A percentile compares a stretch with the other conserved stretches of the same genome.
These are phyloP conservation scores for Diplazon laetatorius DNA, from an alignment of 2,888 invertebrate genomes.

Conservation along the genomic window DNA sequence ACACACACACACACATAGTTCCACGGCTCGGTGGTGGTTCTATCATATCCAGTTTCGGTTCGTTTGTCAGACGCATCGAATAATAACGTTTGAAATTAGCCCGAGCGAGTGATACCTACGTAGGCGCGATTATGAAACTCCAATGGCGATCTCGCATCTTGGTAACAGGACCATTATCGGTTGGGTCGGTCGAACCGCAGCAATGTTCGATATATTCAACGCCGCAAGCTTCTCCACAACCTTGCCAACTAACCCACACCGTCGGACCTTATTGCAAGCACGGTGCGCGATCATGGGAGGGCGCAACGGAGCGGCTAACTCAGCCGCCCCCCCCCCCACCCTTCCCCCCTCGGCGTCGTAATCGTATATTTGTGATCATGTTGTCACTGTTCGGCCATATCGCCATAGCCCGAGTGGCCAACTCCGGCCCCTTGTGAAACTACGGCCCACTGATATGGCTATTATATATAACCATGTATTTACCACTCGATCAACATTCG, in stretches of 20 bases:
- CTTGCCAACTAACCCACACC: conserved; percentile 4
- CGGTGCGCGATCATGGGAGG: not conserved
- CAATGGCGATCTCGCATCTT: conserved; percentile 41
- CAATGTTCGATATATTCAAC: conserved; percentile 46
- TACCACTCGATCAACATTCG: not conserved
- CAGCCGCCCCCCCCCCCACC: not conserved
- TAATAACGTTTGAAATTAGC: conserved; percentile 30
- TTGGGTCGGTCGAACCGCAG: conserved; percentile 30
- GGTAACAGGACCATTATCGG: conserved; percentile 51
- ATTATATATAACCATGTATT: conserved; percentile 17
- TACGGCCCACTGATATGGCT: not conserved
- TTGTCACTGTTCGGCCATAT: conserved; percentile 3
- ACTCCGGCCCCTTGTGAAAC: too few relatives aligned
- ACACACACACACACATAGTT: too few relatives aligned
- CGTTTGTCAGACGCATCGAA: conserved; percentile 32
- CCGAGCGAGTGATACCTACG: not conserved
- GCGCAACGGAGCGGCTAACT: too few relatives aligned
- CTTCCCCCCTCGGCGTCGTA: not conserved
- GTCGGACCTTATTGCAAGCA: conserved; percentile 11
- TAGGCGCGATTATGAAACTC: conserved; percentile 2
- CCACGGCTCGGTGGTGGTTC: too few relatives aligned
- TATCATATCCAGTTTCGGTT: conserved; percentile 8
- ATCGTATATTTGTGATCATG: conserved; percentile 1
- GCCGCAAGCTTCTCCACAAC: conserved; percentile 53
- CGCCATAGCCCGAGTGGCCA: not conserved